Conservation (phyloP, 2,797 vertebrate genomes). For the Arrhamphus sclerolepis region DNA sequence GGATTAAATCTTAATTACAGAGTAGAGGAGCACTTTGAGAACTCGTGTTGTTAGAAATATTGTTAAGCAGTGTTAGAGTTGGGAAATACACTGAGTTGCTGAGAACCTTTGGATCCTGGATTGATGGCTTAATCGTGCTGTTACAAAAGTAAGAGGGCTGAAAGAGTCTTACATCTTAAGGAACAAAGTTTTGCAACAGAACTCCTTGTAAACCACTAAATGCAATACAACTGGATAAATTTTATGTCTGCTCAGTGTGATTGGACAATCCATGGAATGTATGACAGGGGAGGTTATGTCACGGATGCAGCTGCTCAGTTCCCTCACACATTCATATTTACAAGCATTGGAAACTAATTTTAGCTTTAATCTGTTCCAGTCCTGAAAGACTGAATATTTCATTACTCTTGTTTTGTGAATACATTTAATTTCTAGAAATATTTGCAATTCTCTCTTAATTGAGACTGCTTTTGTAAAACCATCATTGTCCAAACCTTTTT, state of each 20-base stretch:
- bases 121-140: not conserved
- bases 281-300: constrained; percentile 37
- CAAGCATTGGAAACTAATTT: constrained; percentile 23
- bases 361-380: not conserved
- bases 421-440: no score
- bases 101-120: not conserved
- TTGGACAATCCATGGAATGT: constrained; percentile 36
- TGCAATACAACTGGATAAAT: constrained; percentile 20
- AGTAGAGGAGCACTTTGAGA: not conserved
- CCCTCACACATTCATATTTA: not conserved
- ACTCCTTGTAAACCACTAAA: constrained; percentile 4
- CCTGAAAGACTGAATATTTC: not conserved
- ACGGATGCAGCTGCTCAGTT: constrained; percentile 8
- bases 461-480: no score
- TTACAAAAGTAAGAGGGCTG: constrained; percentile 15
- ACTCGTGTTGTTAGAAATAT: not conserved
- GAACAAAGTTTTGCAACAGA: constrained; percentile 23
- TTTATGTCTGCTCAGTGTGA: not conserved
- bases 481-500: no score
- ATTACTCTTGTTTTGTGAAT: not conserved
- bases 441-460: no score
- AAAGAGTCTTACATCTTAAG: not conserved
- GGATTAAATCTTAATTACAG: not conserved
- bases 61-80: not conserved
- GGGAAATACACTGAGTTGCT: not conserved